Base-by-base conservation (phyloP, 2,113 vertebrate genomes). In the Dissostichus mawsoni region DNA sequence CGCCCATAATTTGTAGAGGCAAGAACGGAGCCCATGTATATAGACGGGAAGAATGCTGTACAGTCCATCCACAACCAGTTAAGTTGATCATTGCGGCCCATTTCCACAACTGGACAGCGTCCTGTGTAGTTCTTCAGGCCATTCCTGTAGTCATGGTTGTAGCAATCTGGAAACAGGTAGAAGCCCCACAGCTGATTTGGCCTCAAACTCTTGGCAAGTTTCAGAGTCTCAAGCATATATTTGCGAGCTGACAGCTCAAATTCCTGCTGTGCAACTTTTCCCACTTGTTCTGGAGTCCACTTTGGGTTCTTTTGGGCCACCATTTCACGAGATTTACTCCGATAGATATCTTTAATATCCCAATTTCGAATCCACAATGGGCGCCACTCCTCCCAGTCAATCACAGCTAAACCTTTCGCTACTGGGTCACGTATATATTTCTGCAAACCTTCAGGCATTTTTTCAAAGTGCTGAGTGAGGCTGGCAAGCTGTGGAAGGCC, bases 381-480 rank as follows among this genome's bases (percentile, higher is more conserved):
- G 7, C 96, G 92, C 96, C 96, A 96, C 72, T 95, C 95, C 83
- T 96, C 96, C 96, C 96, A 96, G 84, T 96, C 96, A 7, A 96
- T 94, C 16, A 96, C 95, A 9, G 96, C 92, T 57, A 96, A 88
- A 17, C 96, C 96, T 71, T 93, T 94, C 11, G 94, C 93, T 3
- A 25, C 45, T 2, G 63, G 69, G 4, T 94, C 93, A 12, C 92
- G 93, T 29, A 96, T 95, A 67, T 95, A 93, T 36, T 90, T 92
- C 0, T 89, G 8, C 25, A 96, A 69, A 29, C 92, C 93, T 1
- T 74, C 87, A 0, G 87, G 91, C 91, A 96, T 95, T 83, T 94
- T 94, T 8, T 90, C 83, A 36, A 88, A 63, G 77, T 96, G 96
- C 50, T 87, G 74, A 1, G 25, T 73, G 52, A 96, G 91, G 72